Percentiles rank a stretch among this genome's conserved stretches.
Conservation (phyloP, 1,140 invertebrate species). For the Ephestia elutella region DNA sequence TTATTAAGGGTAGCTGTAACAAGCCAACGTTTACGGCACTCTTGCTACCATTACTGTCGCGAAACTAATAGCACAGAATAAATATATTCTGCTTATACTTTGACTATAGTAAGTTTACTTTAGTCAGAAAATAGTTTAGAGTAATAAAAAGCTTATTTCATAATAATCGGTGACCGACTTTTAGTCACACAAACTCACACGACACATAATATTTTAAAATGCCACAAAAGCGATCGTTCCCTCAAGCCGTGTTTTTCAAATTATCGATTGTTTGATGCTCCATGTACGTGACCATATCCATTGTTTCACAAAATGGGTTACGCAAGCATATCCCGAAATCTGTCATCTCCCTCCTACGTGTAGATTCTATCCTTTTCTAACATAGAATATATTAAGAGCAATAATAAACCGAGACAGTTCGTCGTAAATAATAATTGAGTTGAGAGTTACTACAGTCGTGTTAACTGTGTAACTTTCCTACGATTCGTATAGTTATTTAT, state of each 20-base stretch:
- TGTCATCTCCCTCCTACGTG: constrained; percentile 14
- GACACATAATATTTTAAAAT: not conserved
- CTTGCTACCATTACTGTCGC: no score
- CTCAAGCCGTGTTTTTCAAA: not conserved
- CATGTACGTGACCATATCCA: constrained; percentile 3
- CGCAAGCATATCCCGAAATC: constrained; percentile 19
- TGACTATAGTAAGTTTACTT: no score
- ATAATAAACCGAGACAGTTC: constrained; percentile 15
- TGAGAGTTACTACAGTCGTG: not conserved
- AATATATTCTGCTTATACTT: no score
- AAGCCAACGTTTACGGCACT: no score
- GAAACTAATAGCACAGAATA: not conserved
- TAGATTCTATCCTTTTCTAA: constrained; percentile 1
- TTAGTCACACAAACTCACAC: not conserved
- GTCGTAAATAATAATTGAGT: constrained; percentile 16
- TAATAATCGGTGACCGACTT: not conserved
- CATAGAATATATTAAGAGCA: constrained; percentile 18
- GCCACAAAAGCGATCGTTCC: not conserved
- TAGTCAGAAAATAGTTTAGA: not conserved
- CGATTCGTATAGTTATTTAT: not conserved
- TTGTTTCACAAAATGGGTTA: constrained; percentile 14
- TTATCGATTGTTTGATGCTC: not conserved
- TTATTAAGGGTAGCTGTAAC: no score
- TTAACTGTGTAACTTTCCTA: not conserved
- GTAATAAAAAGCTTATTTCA: not conserved